Conservation (phyloP, 1,140 invertebrate genomes). For the Danaus plexippus region DNA sequence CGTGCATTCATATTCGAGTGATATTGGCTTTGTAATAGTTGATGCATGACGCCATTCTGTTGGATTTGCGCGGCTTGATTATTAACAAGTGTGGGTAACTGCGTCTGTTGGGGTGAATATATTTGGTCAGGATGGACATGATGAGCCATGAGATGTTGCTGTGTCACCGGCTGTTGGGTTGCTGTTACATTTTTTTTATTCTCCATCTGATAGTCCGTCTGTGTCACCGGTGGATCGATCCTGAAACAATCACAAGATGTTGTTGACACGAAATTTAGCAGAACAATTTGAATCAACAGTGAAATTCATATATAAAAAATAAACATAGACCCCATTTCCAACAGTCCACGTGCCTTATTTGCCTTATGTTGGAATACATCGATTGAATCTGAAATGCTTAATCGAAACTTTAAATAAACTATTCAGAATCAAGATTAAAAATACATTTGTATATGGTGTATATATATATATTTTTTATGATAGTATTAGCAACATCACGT, state of each 20-base stretch:
- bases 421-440: too few species aligned
- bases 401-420: conserved; percentile 32
- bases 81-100: conserved; percentile 52
- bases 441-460: too few species aligned
- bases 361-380: conserved; percentile 11
- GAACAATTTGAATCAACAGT: too few species aligned
- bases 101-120: conserved; percentile 56
- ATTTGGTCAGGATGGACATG: conserved; percentile 67
- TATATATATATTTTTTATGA: too few species aligned
- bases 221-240: conserved; percentile 78
- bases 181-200: conserved; percentile 75
- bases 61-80: conserved; percentile 70
- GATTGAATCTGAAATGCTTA: conserved; percentile 36
- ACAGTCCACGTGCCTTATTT: conserved; percentile 18
- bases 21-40: conserved; percentile 60
- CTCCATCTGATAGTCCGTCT: conserved; percentile 77
- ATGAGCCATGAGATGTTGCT: conserved; percentile 64
- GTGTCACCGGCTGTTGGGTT: conserved; percentile 65
- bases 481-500: too few species aligned
- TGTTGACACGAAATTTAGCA: not conserved
- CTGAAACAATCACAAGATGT: conserved; percentile 67
- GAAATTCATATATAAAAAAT: too few species aligned
- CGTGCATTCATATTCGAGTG: conserved; percentile 65
- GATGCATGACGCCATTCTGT: conserved; percentile 63
- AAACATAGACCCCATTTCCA: too few species aligned